Percentiles rank a stretch among this genome's conserved stretches.
Evolutionary conservation across 2,888 invertebrate species (phyloP).

Genomic region (Thereva unica): DNA sequence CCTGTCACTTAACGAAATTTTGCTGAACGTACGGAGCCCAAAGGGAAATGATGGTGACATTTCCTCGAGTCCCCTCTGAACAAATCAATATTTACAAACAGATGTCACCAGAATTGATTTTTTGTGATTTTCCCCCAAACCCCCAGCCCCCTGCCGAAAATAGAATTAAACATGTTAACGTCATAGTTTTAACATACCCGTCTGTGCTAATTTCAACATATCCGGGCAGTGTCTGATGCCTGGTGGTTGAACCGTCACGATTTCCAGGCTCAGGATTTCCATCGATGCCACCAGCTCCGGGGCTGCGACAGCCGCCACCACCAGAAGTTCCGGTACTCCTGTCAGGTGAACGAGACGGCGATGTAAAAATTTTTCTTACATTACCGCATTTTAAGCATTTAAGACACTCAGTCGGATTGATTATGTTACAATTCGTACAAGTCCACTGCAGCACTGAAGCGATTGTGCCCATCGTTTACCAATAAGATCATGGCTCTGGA

Average conservation of each 20-base stretch:
- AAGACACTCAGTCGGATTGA: slow-evolving; percentile 84
- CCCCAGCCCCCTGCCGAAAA: slow-evolving; percentile 17
- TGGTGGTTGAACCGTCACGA: slow-evolving; percentile 34
- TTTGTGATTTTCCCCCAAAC: slow-evolving; percentile 44
- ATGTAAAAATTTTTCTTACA: slow-evolving; percentile 61
- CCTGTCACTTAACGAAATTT: slow-evolving; percentile 8
- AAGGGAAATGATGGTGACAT: slow-evolving; percentile 1
- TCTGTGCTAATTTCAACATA: slow-evolving; percentile 48
- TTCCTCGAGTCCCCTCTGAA: slow-evolving; percentile 42
- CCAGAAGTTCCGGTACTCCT: slow-evolving; percentile 51
- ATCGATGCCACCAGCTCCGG: slow-evolving; percentile 16
- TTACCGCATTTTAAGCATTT: slow-evolving; percentile 84
- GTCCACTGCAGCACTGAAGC: slow-evolving; percentile 93
- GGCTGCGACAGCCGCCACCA: slow-evolving; percentile 29
- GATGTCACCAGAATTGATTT: slow-evolving; percentile 46
- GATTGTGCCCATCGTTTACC: slow-evolving; percentile 78
- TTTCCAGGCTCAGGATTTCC: slow-evolving; percentile 12
- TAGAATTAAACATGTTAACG: neutral
- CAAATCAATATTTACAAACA: slow-evolving; percentile 48
- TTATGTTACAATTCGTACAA: slow-evolving; percentile 84
- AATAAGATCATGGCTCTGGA: slow-evolving; percentile 46
- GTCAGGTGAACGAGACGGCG: slow-evolving; percentile 39
- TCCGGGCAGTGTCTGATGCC: slow-evolving; percentile 45
- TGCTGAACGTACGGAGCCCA: slow-evolving; percentile 18
- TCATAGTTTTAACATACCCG: slow-evolving; percentile 44